Evolutionary conservation across 1,140 invertebrate species (phyloP), one percentile per base, ranked within the genome.

Genomic region (Drosophila simulans): DNA sequence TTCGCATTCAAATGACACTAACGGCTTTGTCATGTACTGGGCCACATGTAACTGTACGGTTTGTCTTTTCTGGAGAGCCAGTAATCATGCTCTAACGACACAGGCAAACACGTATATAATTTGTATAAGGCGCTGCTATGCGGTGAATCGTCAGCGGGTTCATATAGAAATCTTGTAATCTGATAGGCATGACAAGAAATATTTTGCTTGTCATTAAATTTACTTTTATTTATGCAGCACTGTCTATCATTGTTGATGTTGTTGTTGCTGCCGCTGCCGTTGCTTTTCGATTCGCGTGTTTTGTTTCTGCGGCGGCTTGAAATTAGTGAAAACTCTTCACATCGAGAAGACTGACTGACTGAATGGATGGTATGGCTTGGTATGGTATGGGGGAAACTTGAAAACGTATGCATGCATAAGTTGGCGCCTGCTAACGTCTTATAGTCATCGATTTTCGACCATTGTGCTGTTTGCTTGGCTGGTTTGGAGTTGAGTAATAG

Each of bases 131-230:
- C 74, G 55, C 43, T 72, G 54, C 39, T 42, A 49, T 43, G 42
- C 56, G 66, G 81, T 65, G 69, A 80, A 74, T 88, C 84, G 81
- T 84, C 71, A 77, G 75, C 56, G 84, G 86, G 83, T 73, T 72
- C 84, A 89, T 88, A 86, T 86, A 86, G 79, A 86, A 86, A 86
- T 86, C 84, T 88, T 88, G 84, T 88, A 88, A 88, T 88, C 84
- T 88, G 84, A 88, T 88, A 88, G 84, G 84, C 84, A 88, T 88
- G 84, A 88, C 84, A 88, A 88, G 84, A 88, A 88, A 88, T 89
- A 89, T 89, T 86, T 88, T 88, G 84, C 84, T 88, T 88, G 84
- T 88, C 84, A 88, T 88, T 88, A 89, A 89, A 88, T 88, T 88
- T 88, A 88, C 84, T 88, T 88, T 88, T 88, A 88, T 88, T 88